Conservation (phyloP, 2,888 invertebrate genomes). For the Pteria penguin region DNA sequence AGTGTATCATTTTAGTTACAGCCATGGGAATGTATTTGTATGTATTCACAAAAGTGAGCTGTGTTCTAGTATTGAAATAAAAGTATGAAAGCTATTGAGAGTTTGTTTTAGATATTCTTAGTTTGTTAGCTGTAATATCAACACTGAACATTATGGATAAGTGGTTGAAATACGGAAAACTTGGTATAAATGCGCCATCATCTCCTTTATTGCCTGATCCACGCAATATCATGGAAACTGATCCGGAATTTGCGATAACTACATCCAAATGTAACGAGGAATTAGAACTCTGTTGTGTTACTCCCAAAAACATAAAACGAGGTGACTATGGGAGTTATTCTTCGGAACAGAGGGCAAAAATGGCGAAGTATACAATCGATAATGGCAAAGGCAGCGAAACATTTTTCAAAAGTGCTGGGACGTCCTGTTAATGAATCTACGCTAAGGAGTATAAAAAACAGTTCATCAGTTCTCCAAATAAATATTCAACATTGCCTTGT, state of each 20-base stretch:
- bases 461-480: neutral
- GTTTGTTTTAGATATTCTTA: too few relatives aligned
- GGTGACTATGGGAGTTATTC: slow-evolving; percentile 3
- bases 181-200: neutral
- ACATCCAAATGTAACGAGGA: neutral
- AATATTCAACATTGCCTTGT: neutral
- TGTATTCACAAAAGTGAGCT: too few relatives aligned
- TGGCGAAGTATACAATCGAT: slow-evolving; percentile 1
- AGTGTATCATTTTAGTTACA: too few relatives aligned
- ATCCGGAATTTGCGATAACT: neutral
- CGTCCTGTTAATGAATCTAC: slow-evolving; percentile 4
- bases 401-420: neutral
- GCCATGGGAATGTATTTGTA: too few relatives aligned
- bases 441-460: neutral
- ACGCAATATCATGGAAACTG: neutral
- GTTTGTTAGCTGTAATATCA: too few relatives aligned
- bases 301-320: slow-evolving; percentile 9
- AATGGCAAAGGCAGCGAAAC: neutral
- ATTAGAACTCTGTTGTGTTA: neutral
- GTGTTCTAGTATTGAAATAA: too few relatives aligned
- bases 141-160: too few relatives aligned
- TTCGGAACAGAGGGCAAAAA: neutral
- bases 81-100: too few relatives aligned
- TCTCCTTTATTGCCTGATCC: neutral
- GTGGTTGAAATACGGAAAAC: neutral